Percentiles rank a stretch among this genome's conserved stretches.
Conservation (phyloP, 2,113 vertebrate species). For the Leptosomus discolor region DNA sequence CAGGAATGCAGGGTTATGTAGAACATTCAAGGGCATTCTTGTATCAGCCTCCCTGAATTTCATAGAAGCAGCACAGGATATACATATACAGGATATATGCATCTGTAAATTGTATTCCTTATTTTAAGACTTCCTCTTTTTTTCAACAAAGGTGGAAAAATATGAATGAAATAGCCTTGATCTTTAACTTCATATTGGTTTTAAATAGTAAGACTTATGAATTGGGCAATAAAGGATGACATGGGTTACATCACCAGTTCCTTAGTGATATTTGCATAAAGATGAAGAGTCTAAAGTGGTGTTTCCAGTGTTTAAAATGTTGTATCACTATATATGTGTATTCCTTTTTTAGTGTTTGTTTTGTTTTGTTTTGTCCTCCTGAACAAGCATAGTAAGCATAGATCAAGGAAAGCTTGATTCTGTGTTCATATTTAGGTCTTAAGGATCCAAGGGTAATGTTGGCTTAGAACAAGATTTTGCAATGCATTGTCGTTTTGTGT, state of each 20-base stretch:
- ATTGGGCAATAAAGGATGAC: not conserved
- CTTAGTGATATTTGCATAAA: not conserved
- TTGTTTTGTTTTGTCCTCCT: not conserved
- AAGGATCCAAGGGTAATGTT: not conserved
- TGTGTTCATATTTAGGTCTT: not conserved
- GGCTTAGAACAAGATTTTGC: not conserved
- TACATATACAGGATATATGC: not conserved
- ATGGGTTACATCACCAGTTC: not conserved
- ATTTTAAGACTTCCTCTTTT: not conserved
- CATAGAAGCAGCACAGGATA: not conserved
- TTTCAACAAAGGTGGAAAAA: not conserved
- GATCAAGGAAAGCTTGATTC: not conserved
- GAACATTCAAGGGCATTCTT: not conserved
- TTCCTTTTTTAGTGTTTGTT: not conserved
- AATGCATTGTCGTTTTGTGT: not conserved
- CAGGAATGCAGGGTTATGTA: not conserved
- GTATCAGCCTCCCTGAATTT: not conserved
- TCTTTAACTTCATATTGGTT: not conserved
- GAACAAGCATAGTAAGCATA: not conserved
- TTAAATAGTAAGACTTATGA: not conserved
- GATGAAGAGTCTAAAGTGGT: not conserved
- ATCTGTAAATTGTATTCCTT: not conserved
- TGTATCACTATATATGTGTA: not conserved
- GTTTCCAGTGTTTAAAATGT: not conserved
- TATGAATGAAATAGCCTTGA: not conserved